Percentiles rank a stretch among this genome's conserved stretches.
These are phyloP conservation scores for Parnassius glacialis DNA, from an alignment of 2,888 invertebrate species.

Conservation along the genomic window DNA sequence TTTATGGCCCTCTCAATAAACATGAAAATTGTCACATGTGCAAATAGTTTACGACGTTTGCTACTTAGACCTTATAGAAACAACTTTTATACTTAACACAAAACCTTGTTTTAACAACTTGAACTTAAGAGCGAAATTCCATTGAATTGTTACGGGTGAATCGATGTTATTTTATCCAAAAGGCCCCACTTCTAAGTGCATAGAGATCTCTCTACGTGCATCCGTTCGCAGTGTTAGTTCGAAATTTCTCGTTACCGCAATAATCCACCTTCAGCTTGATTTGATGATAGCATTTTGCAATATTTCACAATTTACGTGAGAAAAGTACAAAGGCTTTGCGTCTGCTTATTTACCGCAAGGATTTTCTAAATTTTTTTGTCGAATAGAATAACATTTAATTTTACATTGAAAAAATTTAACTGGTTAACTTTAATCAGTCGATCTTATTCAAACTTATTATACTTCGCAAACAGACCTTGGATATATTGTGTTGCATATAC, in stretches of 20 bases:
- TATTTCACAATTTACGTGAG: slow-evolving; percentile 60
- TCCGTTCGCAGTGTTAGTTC: slow-evolving; percentile 69
- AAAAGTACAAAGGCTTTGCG: slow-evolving; percentile 10
- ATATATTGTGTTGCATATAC: too few relatives aligned
- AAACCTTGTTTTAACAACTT: slow-evolving; percentile 1
- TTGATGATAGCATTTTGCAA: slow-evolving; percentile 61
- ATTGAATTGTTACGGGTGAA: neutral
- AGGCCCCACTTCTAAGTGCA: slow-evolving; percentile 61
- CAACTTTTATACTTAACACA: neutral
- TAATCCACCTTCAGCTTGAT: slow-evolving; percentile 67
- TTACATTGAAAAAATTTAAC: too few relatives aligned
- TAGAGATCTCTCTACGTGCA: slow-evolving; percentile 73
- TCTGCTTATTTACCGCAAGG: neutral
- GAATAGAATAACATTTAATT: too few relatives aligned
- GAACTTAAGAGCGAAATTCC: slow-evolving; percentile 1
- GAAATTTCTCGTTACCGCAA: slow-evolving; percentile 76
- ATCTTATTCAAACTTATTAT: too few relatives aligned
- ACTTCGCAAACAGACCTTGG: too few relatives aligned
- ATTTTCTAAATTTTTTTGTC: neutral
- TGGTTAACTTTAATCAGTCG: too few relatives aligned
- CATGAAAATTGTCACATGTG: neutral
- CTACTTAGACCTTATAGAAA: neutral
- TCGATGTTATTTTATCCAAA: slow-evolving; percentile 19
- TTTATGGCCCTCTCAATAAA: neutral
- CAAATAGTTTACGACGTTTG: neutral